These are phyloP conservation scores for Helogale parvula DNA, from an alignment of 2,113 vertebrate genomes.

Conservation along the genomic window DNA sequence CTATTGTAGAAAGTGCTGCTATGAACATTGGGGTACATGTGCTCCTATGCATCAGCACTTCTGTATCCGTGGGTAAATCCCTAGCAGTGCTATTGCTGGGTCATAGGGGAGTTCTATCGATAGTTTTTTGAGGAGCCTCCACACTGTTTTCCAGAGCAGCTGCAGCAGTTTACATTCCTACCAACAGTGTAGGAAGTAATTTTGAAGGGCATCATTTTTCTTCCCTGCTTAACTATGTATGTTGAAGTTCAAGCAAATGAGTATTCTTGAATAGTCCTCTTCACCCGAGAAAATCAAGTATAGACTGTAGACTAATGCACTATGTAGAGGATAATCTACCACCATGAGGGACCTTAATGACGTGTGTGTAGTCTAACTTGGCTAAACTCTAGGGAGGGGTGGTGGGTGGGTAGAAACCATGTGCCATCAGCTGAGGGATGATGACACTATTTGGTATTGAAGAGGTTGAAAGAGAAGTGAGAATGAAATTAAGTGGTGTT, in stretches of 20 bases:
- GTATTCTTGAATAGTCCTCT: background rate
- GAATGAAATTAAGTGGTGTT: background rate
- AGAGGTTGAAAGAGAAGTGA: background rate
- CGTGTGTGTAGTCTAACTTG: background rate
- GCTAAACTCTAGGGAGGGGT: background rate
- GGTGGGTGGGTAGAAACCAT: background rate
- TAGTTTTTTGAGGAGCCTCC: too few relatives aligned
- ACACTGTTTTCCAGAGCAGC: too few relatives aligned
- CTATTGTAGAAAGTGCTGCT: too few relatives aligned
- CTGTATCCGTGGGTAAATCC: too few relatives aligned
- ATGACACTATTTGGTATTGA: background rate
- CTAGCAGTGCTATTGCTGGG: too few relatives aligned
- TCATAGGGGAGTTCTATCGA: too few relatives aligned
- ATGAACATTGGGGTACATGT: too few relatives aligned
- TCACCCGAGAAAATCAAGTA: background rate
- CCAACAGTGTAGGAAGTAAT: background rate
- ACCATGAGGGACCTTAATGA: background rate
- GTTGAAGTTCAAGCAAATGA: background rate
- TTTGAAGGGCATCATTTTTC: background rate
- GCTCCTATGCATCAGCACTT: too few relatives aligned
- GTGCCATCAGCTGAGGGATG: background rate
- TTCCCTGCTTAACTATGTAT: background rate
- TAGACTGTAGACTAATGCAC: background rate
- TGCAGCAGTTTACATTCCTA: too few relatives aligned
- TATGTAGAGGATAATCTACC: background rate